Evolutionary conservation across 2,888 invertebrate genomes (phyloP).

Genomic region (Norana najaformis): DNA sequence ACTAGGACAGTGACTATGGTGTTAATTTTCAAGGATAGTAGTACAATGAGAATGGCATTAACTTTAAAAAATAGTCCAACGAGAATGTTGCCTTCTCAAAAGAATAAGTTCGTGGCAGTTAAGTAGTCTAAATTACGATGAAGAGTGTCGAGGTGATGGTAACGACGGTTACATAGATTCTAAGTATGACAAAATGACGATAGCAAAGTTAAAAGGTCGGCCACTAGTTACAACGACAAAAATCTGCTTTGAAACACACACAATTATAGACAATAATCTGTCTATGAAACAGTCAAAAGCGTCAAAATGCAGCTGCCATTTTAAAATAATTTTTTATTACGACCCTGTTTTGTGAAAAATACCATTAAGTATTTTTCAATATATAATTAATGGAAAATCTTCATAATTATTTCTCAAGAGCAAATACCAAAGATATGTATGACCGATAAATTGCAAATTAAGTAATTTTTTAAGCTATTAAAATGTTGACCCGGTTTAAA

Average conservation of each 20-base stretch:
- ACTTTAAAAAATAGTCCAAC: background rate
- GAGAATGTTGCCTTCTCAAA: background rate
- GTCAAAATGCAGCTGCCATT: background rate
- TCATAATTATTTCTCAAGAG: background rate
- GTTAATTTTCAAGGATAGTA: background rate
- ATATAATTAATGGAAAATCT: background rate
- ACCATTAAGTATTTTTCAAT: too few relatives aligned
- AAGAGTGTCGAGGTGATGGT: background rate
- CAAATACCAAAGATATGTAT: background rate
- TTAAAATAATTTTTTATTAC: too few relatives aligned
- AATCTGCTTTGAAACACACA: too few relatives aligned
- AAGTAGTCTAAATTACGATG: background rate
- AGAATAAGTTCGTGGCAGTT: background rate
- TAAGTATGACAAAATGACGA: background rate
- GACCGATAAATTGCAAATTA: background rate
- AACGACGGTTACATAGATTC: background rate
- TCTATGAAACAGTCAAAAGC: background rate
- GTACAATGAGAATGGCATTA: too few relatives aligned
- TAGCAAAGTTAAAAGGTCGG: background rate
- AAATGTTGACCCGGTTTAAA: background rate
- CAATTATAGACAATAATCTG: background rate
- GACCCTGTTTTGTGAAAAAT: conserved; percentile 10
- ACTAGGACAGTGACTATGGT: background rate
- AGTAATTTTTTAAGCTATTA: background rate
- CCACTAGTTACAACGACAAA: too few relatives aligned